Base-by-base conservation (phyloP, 1,140 invertebrate species). In the Branchinecta lynchi region DNA sequence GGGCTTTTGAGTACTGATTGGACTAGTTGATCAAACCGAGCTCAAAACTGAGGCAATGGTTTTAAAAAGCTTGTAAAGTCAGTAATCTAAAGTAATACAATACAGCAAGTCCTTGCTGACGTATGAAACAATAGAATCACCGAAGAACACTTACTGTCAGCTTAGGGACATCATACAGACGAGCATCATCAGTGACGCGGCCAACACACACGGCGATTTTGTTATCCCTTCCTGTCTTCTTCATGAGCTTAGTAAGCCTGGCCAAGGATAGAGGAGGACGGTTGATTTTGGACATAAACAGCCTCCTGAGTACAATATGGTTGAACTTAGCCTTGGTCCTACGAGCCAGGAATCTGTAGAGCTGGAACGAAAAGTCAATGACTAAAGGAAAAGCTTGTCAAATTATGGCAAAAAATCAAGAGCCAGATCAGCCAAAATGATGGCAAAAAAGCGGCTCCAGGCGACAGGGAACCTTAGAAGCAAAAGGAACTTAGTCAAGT, bases 261-360 rank as follows among this genome's bases (percentile, higher is more conserved):
- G 93, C 89, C 71, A 99, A 74, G 6, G 94, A 96, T 74, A 99
- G 85, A 73, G 96, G 95, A 71, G 96, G 92, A 66, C 89, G 82
- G 80, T 99, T 89, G 74, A 89, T 96, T 77, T 87, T 89, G 77
- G 93, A 96, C 96, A 99, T 99, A 80, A 96, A 98, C 73, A 99
- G 82, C 73, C 97, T 84, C 77, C 89, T 93, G 75, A 98, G 78
- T 65, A 99, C 85, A 73, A 99, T 95, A 79, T 88, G 87, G 80
- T 99, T 98, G 81, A 99, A 99, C 81, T 98, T 98, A 69, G 90
- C 81, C 78, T 87, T 87, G 45, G 95, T 98, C 79, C 95, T 86
- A 73, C 96, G 86, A 66, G 94, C 94, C 82, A 99, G 83, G 80
- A 92, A 98, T 74, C 93, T 86, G 83, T 98, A 98, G 45, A 98